Evolutionary conservation across 2,888 invertebrate genomes (phyloP), one percentile per base, ranked within the genome.

Genomic region (Orthosia cruda): DNA sequence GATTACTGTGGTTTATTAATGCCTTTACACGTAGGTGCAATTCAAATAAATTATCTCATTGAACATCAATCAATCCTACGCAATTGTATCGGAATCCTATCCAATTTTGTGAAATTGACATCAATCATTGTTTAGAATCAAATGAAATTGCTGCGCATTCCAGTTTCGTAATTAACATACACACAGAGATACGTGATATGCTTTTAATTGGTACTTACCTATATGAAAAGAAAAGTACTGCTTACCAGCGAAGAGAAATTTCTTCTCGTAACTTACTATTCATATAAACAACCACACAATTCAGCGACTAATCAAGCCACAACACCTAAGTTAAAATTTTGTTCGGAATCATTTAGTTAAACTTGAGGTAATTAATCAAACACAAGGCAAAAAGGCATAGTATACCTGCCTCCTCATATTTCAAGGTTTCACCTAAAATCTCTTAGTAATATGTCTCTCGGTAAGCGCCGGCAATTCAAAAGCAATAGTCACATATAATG

Each of bases 301-400:
- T 72, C 26, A 16, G 26, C 40, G 9, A 18, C n/a, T 73, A 66
- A 65, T 71, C 52, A 80, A 69, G 65, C 26, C 18, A 55, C 16
- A 54, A 50, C 58, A 71, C 73, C 20, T 69, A 45, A 61, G 73
- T 65, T 23, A 71, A 74, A 77, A 26, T 20, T 61, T 71, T 50
- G 26, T 71, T 70, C 72, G 55, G 66, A 74, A 20, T 74, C 75
- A 82, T 64, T 74, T n/a, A 67, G 55, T 80, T 74, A 67, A 80
- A 79, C 64, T 68, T 57, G 12, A 76, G 71, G 52, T 68, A 61
- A 85, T 83, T 77, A 85, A 82, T 74, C 63, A 77, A 57, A 74
- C 59, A 57, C 50, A 66, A 20, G 58, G 58, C 67, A 63, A 67
- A 62, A 80, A 65, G 61, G 50, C 40, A 65, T 11, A 52, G 23